These are phyloP conservation scores for Hydrozoanthus tunicans DNA, from an alignment of 64 coral and sea anemone genomes.

Conservation along the genomic window DNA sequence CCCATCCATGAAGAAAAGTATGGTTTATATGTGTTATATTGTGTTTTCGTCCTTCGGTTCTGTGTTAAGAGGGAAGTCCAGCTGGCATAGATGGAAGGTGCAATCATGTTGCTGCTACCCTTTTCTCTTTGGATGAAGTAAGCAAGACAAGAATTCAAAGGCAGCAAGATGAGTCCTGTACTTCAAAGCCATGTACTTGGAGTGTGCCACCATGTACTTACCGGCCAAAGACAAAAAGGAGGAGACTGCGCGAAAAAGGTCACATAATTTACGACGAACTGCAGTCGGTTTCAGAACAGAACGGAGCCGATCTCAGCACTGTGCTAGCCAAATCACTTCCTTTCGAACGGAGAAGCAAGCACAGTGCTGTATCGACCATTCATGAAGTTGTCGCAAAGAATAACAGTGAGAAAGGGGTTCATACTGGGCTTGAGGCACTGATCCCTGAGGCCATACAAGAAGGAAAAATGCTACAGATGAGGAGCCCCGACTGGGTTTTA, in stretches of 20 bases:
- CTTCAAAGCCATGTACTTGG: slow-evolving; percentile 51
- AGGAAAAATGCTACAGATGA: too few relatives aligned
- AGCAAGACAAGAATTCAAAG: neutral
- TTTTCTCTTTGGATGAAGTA: slow-evolving; percentile 31
- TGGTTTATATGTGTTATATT: neutral
- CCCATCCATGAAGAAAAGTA: neutral
- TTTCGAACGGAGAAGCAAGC: neutral
- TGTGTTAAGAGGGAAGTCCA: slow-evolving; percentile 14
- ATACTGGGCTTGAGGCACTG: too few relatives aligned
- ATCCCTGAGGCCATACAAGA: too few relatives aligned
- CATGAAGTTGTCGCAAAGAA: too few relatives aligned
- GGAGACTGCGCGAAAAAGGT: neutral
- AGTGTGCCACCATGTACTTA: neutral
- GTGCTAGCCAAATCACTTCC: neutral
- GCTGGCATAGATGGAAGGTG: slow-evolving; percentile 34
- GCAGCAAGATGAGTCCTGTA: slow-evolving; percentile 26
- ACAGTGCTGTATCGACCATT: neutral
- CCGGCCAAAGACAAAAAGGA: neutral
- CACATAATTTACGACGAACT: neutral
- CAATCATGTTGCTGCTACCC: slow-evolving; percentile 45
- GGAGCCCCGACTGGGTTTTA: too few relatives aligned
- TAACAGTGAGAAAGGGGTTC: too few relatives aligned
- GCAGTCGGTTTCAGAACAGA: neutral
- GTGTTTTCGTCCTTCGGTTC: slow-evolving; percentile 12
- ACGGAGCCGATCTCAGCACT: neutral